Evolutionary conservation across 2,888 invertebrate species (phyloP), one percentile per base, ranked within the genome.

Genomic region (Tiliacea aurago): DNA sequence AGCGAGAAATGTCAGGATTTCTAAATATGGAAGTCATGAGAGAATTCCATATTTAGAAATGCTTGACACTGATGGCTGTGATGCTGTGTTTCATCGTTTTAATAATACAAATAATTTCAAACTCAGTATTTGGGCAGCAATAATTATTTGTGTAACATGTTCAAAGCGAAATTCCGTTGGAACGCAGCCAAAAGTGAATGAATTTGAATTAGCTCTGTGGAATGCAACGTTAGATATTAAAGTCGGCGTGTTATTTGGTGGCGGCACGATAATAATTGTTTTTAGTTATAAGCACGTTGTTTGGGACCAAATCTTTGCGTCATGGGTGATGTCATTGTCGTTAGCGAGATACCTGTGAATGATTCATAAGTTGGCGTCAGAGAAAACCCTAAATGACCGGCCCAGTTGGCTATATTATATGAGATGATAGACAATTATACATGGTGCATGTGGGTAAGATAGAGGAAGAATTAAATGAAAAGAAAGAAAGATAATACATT

Each of bases 151-250:
- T 67, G 43, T 56, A 75, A 73, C 41, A 33, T 65, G 55, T 64
- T 74, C 15, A 61, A 59, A 66, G 37, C 70, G 47, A 23, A 64
- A 45, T 65, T 58, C 28, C 11, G 49, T 69, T 80, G 84, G 70
- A 70, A 20, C 18, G 9, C 15, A 15, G 70, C 79, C 86, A 85
- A 73, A 70, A 73, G 37, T 73, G 28, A 28, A 33, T 63, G 59
- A 76, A 83, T 79, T 83, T 79, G 62, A 70, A 80, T 67, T 63
- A 37, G 47, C 41, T 55, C 20, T 66, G 76, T 79, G 72, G 56
- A 83, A 83, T 76, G 70, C 79, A 70, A 73, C 7, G 59, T 79
- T 70, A 78, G 49, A 70, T 74, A 70, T 75, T 75, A 80, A 37
- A 23, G 49, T 70, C 49, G 13, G 6, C n/a, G n/a, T 61, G 58